phyloP scores from a whole-genome alignment of 2,113 vertebrate genomes.

The Pogona vitticeps region DNA sequence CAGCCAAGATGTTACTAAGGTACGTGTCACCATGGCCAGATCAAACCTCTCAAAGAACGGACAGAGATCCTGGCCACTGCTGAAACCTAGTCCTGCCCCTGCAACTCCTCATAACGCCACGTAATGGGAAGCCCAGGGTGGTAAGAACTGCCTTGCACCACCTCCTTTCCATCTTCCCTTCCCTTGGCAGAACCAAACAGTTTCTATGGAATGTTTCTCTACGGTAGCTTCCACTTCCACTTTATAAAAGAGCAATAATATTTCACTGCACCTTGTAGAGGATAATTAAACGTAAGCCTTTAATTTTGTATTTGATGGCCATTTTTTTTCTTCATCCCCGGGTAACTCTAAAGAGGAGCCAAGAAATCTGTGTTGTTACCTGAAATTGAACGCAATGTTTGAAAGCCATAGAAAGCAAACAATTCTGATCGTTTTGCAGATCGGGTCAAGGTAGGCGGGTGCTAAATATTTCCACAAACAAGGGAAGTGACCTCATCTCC shows the following conservation, averaged over 20 bases:
- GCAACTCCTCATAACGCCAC: background rate
- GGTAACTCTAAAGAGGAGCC: background rate
- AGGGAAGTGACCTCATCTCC: background rate
- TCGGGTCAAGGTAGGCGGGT: background rate
- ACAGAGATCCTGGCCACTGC: too few species aligned
- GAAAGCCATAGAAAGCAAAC: background rate
- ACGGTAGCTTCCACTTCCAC: background rate
- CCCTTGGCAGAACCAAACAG: background rate
- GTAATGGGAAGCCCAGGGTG: too few species aligned
- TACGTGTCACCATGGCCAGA: too few species aligned
- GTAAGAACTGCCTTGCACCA: background rate
- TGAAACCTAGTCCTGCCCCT: too few species aligned
- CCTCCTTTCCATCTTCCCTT: background rate
- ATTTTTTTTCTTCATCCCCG: background rate
- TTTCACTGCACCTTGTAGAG: background rate
- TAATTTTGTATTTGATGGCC: conserved; percentile 13
- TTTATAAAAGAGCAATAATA: conserved; percentile 2
- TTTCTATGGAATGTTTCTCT: background rate
- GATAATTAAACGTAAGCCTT: conserved; percentile 18
- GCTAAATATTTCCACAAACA: background rate
- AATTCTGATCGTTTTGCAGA: background rate
- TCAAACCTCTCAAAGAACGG: too few species aligned
- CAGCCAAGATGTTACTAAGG: too few species aligned
- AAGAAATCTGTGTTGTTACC: background rate
- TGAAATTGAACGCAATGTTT: background rate